Base-by-base conservation (phyloP, 2,113 vertebrate species). In the Apus apus region DNA sequence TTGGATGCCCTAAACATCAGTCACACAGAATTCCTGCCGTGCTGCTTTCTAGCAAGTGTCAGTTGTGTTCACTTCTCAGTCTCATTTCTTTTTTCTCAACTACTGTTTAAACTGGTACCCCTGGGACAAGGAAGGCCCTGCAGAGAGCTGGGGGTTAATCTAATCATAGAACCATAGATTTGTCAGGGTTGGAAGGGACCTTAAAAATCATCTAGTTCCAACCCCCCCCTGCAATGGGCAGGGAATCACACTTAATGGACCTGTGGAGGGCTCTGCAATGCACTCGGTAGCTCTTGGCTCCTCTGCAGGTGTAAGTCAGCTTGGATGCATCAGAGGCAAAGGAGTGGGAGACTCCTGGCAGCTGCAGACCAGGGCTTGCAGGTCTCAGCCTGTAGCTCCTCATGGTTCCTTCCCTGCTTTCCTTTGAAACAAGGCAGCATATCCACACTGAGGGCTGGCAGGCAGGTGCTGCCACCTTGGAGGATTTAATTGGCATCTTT, bases 291-390 rank as follows among this genome's bases (percentile, higher is more conserved):
- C 57, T 46, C 21, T 40, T 27, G 25, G 74, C 64, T 74, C 46
- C 43, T 21, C 30, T 13, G 21, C 1, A 1, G 23, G 12, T 3
- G 0, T 5, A 27, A 43, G 3, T 15, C 62, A 46, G 64, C 70
- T 11, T 2, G 23, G 66, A 8, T 9, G 14, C 46, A 34, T 8
- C 48, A 17, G n/a, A 25, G 30, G 65, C 15, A 14, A 53, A 81
- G 65, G 65, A 40, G 43, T 2, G 2, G 3, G 70, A 18, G 80
- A 62, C 79, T 66, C 38, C 8, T 13, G 13, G 62, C 56, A 36
- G 3, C 34, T 16, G 46, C 46, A 61, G 50, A 38, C 6, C 8
- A 2, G 34, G 48, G 26, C 58, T 13, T 9, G 85, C 80, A 74
- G 65, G 71, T 73, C 66, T 65, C 48, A 60, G 71, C 66, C 65